These are phyloP conservation scores for Zelostemma sp. DNA, from an alignment of 1,140 invertebrate species.

Conservation along the genomic window DNA sequence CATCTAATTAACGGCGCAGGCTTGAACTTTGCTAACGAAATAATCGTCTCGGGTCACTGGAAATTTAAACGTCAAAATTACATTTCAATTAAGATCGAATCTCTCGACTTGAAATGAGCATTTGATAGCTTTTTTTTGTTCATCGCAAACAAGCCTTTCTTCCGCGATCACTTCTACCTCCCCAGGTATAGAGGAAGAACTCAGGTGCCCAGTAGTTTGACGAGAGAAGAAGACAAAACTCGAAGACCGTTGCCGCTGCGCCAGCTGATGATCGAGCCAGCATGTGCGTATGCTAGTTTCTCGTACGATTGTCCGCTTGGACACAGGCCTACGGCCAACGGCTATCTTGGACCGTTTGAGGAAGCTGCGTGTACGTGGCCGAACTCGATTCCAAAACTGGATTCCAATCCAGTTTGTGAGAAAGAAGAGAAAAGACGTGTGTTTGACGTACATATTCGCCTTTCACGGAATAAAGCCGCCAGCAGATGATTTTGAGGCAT, in stretches of 20 bases:
- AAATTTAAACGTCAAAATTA: background rate
- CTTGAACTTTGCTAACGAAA: background rate
- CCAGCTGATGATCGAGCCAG: conserved; percentile 40
- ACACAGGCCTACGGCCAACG: conserved; percentile 44
- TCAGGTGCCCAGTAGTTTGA: conserved; percentile 53
- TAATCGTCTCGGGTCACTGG: background rate
- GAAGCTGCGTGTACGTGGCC: conserved; percentile 51
- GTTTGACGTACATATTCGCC: conserved; percentile 29
- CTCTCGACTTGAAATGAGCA: no score
- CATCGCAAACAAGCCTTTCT: conserved; percentile 37
- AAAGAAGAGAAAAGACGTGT: conserved; percentile 28
- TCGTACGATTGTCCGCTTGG: conserved; percentile 31
- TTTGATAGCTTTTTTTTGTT: no score
- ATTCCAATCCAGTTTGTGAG: conserved; percentile 57
- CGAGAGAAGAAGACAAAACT: conserved; percentile 46
- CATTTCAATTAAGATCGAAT: no score
- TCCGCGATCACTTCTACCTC: no score
- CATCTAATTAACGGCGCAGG: conserved; percentile 20
- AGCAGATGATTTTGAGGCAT: conserved; percentile 26
- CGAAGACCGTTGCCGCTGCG: conserved; percentile 38
- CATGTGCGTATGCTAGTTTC: conserved; percentile 27
- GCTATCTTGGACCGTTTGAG: conserved; percentile 62
- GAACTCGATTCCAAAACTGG: conserved; percentile 69
- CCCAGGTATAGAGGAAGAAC: no score
- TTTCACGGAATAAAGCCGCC: conserved; percentile 14